Evolutionary conservation across 1,140 invertebrate genomes (phyloP), one percentile per base, ranked within the genome.

Genomic region (Drosophila kohkoa): DNA sequence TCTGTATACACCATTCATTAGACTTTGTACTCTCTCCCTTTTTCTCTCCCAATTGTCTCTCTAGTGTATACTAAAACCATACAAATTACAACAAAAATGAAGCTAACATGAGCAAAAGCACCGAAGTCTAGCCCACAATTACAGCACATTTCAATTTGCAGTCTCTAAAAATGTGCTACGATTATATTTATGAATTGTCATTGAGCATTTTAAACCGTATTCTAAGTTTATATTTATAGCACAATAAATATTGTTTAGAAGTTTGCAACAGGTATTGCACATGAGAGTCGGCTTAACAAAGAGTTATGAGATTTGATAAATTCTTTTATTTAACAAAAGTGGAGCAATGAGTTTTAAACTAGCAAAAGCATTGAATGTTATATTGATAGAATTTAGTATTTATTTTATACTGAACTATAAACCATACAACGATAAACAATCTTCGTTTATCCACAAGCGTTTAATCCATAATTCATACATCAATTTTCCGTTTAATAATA

Each of bases 1-100:
- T 52, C 51, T 15, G 51, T 52, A 15, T 71, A 54, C 20, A 25
- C 59, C 30, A 62, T 69, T 69, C 67, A 69, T 69, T 69, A 52
- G 25, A 41, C 8, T 62, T 62, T 69, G 66, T 52, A 20, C 16
- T 15, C 46, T 2, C 7, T 48, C 2, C 8, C 0, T 20, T 20
- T 35, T 35, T 10, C 11, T n/a, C 38, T 43, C 4, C 41, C 41
- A n/a, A 13, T 13, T 51, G 10, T 7, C 55, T 46, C 52, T 6
- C 41, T n/a, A 7, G 41, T 13, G 5, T 20, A 2, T 38, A 20
- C 28, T 13, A n/a, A 16, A 48, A 6, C 15, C 15, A 13, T 3
- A 64, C 32, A 54, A 58, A 67, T 67, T 28, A 49, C 35, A 5
- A 52, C 51, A 30, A 13, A n/a, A 52, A 30, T 35, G 10, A 45